Evolutionary conservation across 2,797 vertebrate genomes (phyloP).

Genomic region (Sebastes oblongus): DNA sequence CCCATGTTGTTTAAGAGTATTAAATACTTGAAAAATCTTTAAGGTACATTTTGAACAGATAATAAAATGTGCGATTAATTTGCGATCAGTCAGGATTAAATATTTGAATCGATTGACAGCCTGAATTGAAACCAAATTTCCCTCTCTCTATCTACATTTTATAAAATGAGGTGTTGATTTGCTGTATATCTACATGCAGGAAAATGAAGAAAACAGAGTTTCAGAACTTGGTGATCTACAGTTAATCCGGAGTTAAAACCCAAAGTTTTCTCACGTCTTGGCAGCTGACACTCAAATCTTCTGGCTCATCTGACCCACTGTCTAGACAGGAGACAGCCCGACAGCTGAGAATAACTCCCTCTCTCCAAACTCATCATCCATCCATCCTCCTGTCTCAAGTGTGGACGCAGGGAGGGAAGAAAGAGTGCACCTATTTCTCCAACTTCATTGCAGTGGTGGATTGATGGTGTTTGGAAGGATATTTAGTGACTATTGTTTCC

Average conservation of each 20-base stretch:
- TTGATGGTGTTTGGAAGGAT: constrained; percentile 42
- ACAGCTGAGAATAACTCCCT: constrained; percentile 49
- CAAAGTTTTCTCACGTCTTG: constrained; percentile 38
- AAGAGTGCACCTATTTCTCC: constrained; percentile 20
- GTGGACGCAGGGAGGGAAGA: constrained; percentile 19
- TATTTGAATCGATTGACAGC: no score
- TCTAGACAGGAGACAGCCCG: constrained; percentile 58
- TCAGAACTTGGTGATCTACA: constrained; percentile 5
- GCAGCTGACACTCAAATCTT: constrained; percentile 57
- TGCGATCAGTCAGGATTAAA: accelerated
- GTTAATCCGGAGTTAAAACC: constrained; percentile 37
- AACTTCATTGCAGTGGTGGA: constrained; percentile 51
- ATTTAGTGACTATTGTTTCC: constrained; percentile 50
- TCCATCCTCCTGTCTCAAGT: constrained; percentile 36
- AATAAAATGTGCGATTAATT: no score
- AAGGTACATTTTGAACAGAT: no score
- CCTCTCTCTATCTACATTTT: background rate
- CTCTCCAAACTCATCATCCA: constrained; percentile 41
- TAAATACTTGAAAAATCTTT: no score
- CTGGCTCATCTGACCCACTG: constrained; percentile 56
- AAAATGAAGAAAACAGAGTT: background rate
- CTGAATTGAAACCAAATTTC: background rate
- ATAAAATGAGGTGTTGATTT: background rate
- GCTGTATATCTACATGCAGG: background rate
- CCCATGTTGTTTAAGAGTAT: no score